Percentiles rank a stretch among this genome's conserved stretches.
Evolutionary conservation across 2,888 invertebrate genomes (phyloP).

Genomic region (Petrophora chlorosata): DNA sequence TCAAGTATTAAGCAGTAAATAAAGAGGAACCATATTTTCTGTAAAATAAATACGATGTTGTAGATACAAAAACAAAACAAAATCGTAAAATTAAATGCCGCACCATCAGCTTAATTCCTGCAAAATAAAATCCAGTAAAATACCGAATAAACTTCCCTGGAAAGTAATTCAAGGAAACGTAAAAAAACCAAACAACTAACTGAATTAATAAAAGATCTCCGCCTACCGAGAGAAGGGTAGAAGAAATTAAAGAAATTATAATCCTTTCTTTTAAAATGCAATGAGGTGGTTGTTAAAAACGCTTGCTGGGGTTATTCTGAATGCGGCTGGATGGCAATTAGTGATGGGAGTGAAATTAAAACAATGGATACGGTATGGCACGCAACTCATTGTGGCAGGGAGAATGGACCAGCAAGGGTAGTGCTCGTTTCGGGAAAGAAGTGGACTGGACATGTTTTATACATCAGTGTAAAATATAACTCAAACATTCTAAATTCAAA

Average conservation of each 20-base stretch:
- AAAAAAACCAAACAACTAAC: slow-evolving; percentile 58
- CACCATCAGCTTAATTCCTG: slow-evolving; percentile 19
- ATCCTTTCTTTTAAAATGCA: slow-evolving; percentile 83
- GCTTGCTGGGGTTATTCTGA: slow-evolving; percentile 79
- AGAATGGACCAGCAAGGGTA: slow-evolving; percentile 46
- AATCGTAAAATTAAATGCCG: slow-evolving; percentile 5
- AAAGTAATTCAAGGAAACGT: slow-evolving; percentile 41
- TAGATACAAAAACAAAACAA: not conserved
- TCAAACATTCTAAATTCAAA: too few relatives aligned
- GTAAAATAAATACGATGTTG: not conserved
- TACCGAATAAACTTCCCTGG: slow-evolving; percentile 31
- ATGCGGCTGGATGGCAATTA: slow-evolving; percentile 78
- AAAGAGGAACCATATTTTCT: not conserved
- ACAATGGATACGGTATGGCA: slow-evolving; percentile 68
- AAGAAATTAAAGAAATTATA: slow-evolving; percentile 74
- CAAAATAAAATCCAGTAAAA: slow-evolving; percentile 25
- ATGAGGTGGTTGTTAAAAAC: slow-evolving; percentile 81
- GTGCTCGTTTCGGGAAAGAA: too few relatives aligned
- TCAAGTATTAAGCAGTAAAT: too few relatives aligned
- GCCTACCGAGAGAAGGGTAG: slow-evolving; percentile 54
- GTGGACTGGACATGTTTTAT: too few relatives aligned
- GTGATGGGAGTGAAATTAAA: slow-evolving; percentile 78
- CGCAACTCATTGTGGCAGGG: slow-evolving; percentile 50
- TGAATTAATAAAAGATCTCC: slow-evolving; percentile 76
- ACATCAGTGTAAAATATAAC: too few relatives aligned